These are phyloP conservation scores for Nesometra sesokonis DNA, from an alignment of 35 echinoderm and acorn worm species.

Conservation along the genomic window DNA sequence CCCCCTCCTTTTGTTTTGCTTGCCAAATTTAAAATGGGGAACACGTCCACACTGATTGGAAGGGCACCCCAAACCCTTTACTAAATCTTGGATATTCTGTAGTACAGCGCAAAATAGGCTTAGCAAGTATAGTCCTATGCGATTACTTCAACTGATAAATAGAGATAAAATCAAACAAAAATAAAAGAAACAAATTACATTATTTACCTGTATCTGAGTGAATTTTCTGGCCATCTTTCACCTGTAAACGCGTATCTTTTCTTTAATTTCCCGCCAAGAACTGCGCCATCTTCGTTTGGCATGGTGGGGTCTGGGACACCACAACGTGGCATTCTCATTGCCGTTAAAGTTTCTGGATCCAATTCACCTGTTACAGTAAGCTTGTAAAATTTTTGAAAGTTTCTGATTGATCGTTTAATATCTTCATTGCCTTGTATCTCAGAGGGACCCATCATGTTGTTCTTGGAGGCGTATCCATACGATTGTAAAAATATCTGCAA, in stretches of 20 bases:
- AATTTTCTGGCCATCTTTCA: constrained; percentile 13
- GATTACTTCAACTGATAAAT: no score
- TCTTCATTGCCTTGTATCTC: background rate
- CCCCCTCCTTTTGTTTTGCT: no score
- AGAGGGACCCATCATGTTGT: background rate
- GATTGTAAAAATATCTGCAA: background rate
- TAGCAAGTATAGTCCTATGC: no score
- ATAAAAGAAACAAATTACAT: no score
- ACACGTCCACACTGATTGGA: no score
- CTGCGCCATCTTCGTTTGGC: background rate
- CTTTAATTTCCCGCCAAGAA: background rate
- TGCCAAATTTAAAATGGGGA: no score
- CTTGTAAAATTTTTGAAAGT: constrained; percentile 45
- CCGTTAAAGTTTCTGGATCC: constrained; percentile 19
- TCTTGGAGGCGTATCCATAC: background rate
- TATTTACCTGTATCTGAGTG: constrained; percentile 35
- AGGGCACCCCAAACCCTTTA: no score
- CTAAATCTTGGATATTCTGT: no score
- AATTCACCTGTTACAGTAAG: constrained; percentile 26
- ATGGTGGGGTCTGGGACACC: constrained; percentile 23
- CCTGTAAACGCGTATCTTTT: constrained; percentile 3
- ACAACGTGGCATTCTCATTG: constrained; percentile 36
- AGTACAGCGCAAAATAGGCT: no score
- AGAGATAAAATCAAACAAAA: no score
- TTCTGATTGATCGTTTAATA: background rate